A percentile compares a stretch with the other conserved stretches of the same genome.
These are phyloP conservation scores for Thryonomys swinderianus DNA, from an alignment of 2,113 vertebrate genomes.

Conservation along the genomic window DNA sequence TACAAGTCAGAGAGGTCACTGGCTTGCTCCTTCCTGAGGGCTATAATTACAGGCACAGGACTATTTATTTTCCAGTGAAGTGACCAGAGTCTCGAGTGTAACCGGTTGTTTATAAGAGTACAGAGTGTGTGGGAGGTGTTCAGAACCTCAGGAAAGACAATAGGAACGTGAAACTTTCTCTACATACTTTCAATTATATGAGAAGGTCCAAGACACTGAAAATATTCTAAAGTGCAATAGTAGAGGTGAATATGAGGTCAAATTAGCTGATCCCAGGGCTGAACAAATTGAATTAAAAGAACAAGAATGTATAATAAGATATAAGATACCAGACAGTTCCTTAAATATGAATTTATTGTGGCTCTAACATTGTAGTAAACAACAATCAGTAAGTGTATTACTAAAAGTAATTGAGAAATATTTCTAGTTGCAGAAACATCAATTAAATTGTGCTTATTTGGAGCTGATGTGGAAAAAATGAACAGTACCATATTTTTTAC, in stretches of 20 bases:
- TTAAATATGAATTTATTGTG: conserved; percentile 68
- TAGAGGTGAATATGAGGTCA: conserved; percentile 57
- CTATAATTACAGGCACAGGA: conserved; percentile 59
- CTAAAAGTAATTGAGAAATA: conserved; percentile 60
- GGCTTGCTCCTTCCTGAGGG: conserved; percentile 69
- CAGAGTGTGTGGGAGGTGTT: conserved; percentile 7
- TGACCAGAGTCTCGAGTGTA: conserved; percentile 60
- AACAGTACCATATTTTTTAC: neutral
- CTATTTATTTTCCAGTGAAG: conserved; percentile 70
- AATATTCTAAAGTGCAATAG: conserved; percentile 4
- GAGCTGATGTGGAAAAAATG: neutral
- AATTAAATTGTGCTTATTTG: conserved; percentile 9
- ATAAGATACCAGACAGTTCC: conserved; percentile 37
- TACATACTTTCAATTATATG: conserved; percentile 40
- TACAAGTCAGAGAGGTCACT: conserved; percentile 67
- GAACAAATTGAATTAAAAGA: conserved; percentile 59
- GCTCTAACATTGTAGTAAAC: conserved; percentile 59
- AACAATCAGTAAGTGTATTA: conserved; percentile 63
- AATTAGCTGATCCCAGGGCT: conserved; percentile 9
- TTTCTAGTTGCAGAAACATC: conserved; percentile 52
- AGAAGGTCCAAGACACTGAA: conserved; percentile 31
- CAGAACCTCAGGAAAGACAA: conserved; percentile 51
- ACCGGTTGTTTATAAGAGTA: conserved; percentile 38
- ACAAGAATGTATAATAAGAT: conserved; percentile 52
- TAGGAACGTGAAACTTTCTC: conserved; percentile 50